A percentile compares a stretch with the other conserved stretches of the same genome.
Conservation (phyloP, 2,113 vertebrate genomes). For the Columba livia region DNA sequence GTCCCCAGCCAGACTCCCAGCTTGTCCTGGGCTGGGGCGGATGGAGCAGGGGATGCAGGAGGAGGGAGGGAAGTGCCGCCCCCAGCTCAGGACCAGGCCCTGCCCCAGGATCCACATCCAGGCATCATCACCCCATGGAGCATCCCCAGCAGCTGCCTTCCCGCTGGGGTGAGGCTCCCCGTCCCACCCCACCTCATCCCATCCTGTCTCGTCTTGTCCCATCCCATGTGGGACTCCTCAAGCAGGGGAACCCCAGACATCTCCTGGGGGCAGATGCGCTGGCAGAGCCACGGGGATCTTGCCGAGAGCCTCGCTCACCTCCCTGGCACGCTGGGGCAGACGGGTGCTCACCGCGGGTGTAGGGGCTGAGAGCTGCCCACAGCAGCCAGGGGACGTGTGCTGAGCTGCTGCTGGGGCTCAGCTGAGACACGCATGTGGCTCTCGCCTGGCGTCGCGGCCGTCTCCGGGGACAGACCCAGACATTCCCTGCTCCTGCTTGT, state of each 20-base stretch:
- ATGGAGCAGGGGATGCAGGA: background rate
- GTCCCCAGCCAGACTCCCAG: too few relatives aligned
- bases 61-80: background rate
- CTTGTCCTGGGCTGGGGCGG: background rate
- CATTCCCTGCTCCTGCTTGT: background rate
- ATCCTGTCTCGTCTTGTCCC: background rate
- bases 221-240: background rate
- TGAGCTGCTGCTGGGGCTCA: background rate
- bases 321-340: background rate
- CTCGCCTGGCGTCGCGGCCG: background rate
- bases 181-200: background rate
- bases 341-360: fast-evolving
- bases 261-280: background rate
- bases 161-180: background rate
- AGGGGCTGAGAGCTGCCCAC: background rate
- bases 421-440: background rate
- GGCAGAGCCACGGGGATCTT: background rate
- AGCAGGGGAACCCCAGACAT: slow-evolving; percentile 4
- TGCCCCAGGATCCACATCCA: background rate
- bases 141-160: background rate
- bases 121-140: background rate
- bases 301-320: background rate
- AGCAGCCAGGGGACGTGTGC: background rate
- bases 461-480: background rate
- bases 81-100: background rate